Evolutionary conservation across 64 coral and sea anemone species (phyloP), one percentile per base, ranked within the genome.

Genomic region (Catalaphyllia jardinei): DNA sequence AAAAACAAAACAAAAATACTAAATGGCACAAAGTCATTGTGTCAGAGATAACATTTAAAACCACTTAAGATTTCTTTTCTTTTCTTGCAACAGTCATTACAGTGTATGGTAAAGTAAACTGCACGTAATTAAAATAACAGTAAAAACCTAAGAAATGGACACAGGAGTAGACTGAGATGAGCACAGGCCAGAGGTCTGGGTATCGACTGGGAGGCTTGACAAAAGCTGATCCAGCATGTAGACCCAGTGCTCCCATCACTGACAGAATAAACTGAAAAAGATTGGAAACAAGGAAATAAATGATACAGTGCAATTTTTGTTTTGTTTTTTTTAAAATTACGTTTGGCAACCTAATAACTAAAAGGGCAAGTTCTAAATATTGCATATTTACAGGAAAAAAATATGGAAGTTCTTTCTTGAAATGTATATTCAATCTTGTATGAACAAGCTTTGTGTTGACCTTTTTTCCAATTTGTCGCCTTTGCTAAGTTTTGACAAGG

Each of bases 131-230:
- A 57, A 90, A 99, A 82, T 95, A 99, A 57, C 83, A 59, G 27
- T 91, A 93, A 80, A 99, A 99, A 13, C 69, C 90, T 18, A 95
- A 54, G 61, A 99, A 86, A 75, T 99, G 97, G 10, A 64, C 91
- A 77, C 88, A 95, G 6, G 90, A 95, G 57, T 95, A 99, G n/a
- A 99, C 8, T 38, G 97, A 99, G n/a, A 99, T 95, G 18, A 99
- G 88, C 7, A 99, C 93, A 29, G 97, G 94, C 88, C 92, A 99
- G 57, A 99, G 87, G 73, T 99, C 97, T 27, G 97, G 97, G 59
- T 93, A 99, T 5, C 85, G 82, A 3, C 28, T 24, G 12, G 97
- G 91, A 9, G 97, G 86, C 19, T 71, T 60, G 22, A 95, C 74
- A 22, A 85, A 54, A 77, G 80, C 83, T 64, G 88, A 79, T 35